Evolutionary conservation across 2,113 vertebrate species (phyloP).

Genomic region (Psammodynastes pulverulentus): DNA sequence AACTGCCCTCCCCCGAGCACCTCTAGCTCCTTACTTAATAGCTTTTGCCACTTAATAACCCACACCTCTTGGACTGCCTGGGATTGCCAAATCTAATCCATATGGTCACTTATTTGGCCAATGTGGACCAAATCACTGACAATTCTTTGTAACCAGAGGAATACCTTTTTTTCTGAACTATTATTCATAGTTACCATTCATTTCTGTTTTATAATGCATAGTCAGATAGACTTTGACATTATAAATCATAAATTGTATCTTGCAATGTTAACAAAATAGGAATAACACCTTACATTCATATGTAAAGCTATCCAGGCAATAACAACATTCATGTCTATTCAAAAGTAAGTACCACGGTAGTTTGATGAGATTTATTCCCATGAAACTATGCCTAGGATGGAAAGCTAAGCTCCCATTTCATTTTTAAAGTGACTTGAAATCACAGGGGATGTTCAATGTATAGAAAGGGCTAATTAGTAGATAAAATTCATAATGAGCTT

Average conservation of each 20-base stretch:
- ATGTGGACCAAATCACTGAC: background rate
- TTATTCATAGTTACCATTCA: background rate
- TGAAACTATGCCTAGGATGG: background rate
- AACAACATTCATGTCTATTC: background rate
- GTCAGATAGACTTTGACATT: background rate
- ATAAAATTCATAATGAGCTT: conserved; percentile 97
- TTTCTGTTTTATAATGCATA: background rate
- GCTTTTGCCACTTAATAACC: background rate
- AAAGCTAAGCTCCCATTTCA: conserved; percentile 84
- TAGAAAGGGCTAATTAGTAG: conserved; percentile 91
- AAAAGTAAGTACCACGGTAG: background rate
- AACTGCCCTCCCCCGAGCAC: background rate
- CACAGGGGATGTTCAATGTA: conserved; percentile 74
- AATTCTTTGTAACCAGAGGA: background rate
- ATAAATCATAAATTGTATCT: background rate
- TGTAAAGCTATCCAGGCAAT: conserved; percentile 46
- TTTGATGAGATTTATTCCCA: background rate
- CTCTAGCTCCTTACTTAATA: background rate
- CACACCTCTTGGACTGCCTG: background rate
- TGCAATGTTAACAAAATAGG: conserved; percentile 58
- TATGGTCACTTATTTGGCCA: background rate
- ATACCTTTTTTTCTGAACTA: background rate
- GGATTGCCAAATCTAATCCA: background rate
- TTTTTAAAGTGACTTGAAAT: conserved; percentile 86
- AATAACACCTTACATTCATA: conserved; percentile 79